Conservation (phyloP, 2,888 invertebrate species). For the Heliconius aoede region DNA sequence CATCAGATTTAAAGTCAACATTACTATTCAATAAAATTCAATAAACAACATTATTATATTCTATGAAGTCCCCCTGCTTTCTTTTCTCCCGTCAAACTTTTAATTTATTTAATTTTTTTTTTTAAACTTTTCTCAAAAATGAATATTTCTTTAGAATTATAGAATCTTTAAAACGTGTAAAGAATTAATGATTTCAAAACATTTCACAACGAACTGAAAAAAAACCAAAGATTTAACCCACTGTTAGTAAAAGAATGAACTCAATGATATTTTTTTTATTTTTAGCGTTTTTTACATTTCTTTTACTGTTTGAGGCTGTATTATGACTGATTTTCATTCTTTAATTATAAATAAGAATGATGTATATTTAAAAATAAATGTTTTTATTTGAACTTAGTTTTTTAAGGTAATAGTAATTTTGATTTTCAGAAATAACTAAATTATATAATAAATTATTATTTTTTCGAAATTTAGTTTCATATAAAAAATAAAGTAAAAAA, state of each 20-base stretch:
- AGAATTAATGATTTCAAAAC: background rate
- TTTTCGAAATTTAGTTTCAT: too few relatives aligned
- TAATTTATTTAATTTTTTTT: too few relatives aligned
- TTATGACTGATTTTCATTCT: constrained; percentile 35
- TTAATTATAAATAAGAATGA: background rate
- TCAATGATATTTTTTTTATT: background rate
- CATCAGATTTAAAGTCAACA: too few relatives aligned
- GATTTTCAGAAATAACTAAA: background rate
- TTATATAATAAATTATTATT: too few relatives aligned
- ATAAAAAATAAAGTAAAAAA: too few relatives aligned
- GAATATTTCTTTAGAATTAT: background rate
- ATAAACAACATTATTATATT: too few relatives aligned
- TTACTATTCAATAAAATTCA: too few relatives aligned
- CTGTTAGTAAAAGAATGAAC: background rate
- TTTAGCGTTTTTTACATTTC: background rate
- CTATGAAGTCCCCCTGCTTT: too few relatives aligned
- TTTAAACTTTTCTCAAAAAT: too few relatives aligned
- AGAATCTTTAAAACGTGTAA: background rate
- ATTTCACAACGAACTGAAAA: background rate
- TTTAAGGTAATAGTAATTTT: background rate
- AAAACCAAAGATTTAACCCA: constrained; percentile 7
- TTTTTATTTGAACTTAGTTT: background rate
- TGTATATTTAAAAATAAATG: background rate
- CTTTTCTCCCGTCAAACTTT: too few relatives aligned
- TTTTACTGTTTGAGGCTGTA: constrained; percentile 37